Percentiles rank a stretch among this genome's conserved stretches.
Evolutionary conservation across 2,888 invertebrate species (phyloP).

Genomic region (Dexiosoma caninum): DNA sequence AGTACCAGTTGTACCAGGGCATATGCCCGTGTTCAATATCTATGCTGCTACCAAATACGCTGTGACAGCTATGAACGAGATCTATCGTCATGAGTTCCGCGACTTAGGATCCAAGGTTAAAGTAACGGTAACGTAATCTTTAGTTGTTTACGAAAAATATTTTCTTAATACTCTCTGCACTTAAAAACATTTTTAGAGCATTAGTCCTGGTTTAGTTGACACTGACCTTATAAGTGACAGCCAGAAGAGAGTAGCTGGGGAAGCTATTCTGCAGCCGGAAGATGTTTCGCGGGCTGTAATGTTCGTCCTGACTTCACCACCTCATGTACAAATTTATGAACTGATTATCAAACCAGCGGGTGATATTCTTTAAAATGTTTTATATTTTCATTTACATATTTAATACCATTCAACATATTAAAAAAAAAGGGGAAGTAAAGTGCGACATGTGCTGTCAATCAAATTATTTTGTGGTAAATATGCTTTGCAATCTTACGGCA

Average conservation of each 20-base stretch:
- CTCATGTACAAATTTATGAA: slow-evolving; percentile 80
- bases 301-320: slow-evolving; percentile 81
- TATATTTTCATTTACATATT: too few species aligned
- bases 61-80: slow-evolving; percentile 81
- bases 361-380: slow-evolving; percentile 60
- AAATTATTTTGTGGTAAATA: too few species aligned
- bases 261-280: slow-evolving; percentile 78
- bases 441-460: too few species aligned
- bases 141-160: background rate
- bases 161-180: too few species aligned
- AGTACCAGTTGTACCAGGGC: slow-evolving; percentile 64
- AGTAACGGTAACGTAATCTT: slow-evolving; percentile 71
- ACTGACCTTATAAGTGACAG: slow-evolving; percentile 79
- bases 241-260: slow-evolving; percentile 72
- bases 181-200: slow-evolving; percentile 79
- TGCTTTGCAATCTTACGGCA: too few species aligned
- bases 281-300: slow-evolving; percentile 83
- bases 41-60: slow-evolving; percentile 82
- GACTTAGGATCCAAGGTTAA: slow-evolving; percentile 77
- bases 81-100: slow-evolving; percentile 80
- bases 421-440: too few species aligned
- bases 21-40: slow-evolving; percentile 65
- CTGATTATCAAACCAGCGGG: slow-evolving; percentile 64
- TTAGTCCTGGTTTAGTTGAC: slow-evolving; percentile 82
- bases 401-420: too few species aligned